Conservation (phyloP, 2,888 invertebrate species). For the Rhamnusium bicolor region DNA sequence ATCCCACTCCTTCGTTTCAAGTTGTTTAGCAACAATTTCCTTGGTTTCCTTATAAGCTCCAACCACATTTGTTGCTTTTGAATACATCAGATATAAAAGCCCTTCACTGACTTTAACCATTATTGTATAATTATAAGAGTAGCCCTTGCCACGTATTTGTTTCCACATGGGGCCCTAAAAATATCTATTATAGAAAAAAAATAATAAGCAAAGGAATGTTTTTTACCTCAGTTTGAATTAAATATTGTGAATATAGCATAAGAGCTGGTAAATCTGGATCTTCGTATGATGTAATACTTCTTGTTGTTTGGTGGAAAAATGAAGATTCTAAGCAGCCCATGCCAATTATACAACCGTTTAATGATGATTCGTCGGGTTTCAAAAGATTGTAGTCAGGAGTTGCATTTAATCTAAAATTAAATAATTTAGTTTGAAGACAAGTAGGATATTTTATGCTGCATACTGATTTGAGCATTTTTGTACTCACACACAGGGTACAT, state of each 20-base stretch:
- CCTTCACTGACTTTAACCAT: constrained; percentile 79
- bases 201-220: constrained; percentile 31
- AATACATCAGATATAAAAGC: constrained; percentile 81
- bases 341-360: constrained; percentile 80
- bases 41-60: constrained; percentile 86
- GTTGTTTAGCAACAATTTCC: constrained; percentile 80
- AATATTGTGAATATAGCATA: constrained; percentile 86
- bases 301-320: constrained; percentile 80
- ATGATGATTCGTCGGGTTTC: constrained; percentile 63
- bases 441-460: not conserved
- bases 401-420: constrained; percentile 66
- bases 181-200: not conserved
- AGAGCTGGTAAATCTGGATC: constrained; percentile 82
- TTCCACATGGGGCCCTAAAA: constrained; percentile 91
- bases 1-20: constrained; percentile 79
- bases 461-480: constrained; percentile 15
- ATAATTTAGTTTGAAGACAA: not conserved
- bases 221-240: constrained; percentile 86
- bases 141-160: constrained; percentile 88
- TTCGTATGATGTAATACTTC: constrained; percentile 78
- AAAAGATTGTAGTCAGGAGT: constrained; percentile 72
- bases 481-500: no score
- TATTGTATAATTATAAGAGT: constrained; percentile 86
- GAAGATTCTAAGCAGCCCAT: constrained; percentile 88
- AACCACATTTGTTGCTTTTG: constrained; percentile 84